Evolutionary conservation across 2,113 vertebrate genomes (phyloP).

Genomic region (Hipposideros armiger): DNA sequence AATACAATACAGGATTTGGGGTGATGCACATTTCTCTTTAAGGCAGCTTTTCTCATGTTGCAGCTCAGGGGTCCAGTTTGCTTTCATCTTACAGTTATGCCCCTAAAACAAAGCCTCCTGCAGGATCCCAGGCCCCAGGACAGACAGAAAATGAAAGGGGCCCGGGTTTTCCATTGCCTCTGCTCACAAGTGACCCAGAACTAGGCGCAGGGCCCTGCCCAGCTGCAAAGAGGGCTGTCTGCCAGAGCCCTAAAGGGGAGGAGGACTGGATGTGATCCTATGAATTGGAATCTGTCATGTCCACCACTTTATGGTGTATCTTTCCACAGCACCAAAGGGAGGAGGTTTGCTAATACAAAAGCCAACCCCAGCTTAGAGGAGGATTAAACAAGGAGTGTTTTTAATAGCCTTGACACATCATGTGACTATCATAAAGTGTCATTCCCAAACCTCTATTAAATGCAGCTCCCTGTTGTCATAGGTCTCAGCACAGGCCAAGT

Average conservation of each 20-base stretch:
- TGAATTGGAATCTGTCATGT: neutral
- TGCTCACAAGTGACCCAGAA: neutral
- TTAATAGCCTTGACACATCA: neutral
- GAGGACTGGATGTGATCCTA: neutral
- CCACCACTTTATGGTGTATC: neutral
- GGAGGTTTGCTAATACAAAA: neutral
- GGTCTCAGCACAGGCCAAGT: neutral
- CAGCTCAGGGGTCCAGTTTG: neutral
- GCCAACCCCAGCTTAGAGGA: neutral
- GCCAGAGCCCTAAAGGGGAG: neutral
- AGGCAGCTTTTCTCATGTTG: neutral
- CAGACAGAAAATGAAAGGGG: neutral
- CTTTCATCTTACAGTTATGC: neutral
- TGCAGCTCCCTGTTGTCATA: neutral
- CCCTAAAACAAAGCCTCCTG: neutral
- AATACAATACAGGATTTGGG: neutral
- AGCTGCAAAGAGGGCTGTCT: fast-evolving
- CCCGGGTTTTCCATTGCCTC: neutral
- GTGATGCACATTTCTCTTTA: neutral
- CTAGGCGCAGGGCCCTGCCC: neutral
- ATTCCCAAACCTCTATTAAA: neutral
- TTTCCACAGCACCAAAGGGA: neutral
- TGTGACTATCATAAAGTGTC: neutral
- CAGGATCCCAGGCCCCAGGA: too few species aligned
- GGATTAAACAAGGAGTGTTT: neutral